Conservation (phyloP, 2,113 vertebrate species). For the Cottus gobio region DNA sequence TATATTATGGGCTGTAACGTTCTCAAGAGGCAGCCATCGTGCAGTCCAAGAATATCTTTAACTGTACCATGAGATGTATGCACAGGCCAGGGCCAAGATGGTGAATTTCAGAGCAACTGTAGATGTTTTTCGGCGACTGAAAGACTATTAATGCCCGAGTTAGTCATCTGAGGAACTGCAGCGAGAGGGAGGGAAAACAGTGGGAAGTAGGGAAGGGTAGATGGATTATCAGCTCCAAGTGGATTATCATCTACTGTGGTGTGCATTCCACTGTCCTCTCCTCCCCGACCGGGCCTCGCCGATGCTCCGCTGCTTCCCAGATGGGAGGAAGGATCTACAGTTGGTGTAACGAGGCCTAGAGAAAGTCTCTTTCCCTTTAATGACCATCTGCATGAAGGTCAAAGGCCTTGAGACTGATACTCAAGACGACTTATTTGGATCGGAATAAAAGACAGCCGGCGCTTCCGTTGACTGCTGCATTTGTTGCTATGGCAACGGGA, state of each 20-base stretch:
- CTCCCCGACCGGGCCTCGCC: conserved; percentile 38
- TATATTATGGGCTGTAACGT: conserved; percentile 34
- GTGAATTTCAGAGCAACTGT: conserved; percentile 68
- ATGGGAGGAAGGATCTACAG: conserved; percentile 23
- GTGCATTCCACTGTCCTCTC: conserved; percentile 72
- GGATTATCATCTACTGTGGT: conserved; percentile 80
- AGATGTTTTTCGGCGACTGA: conserved; percentile 62
- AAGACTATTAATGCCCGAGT: conserved; percentile 69
- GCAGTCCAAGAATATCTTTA: conserved; percentile 54
- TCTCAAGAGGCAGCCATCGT: conserved; percentile 41
- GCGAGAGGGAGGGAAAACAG: conserved; percentile 70
- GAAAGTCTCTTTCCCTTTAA: background rate
- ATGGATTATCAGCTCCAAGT: conserved; percentile 79
- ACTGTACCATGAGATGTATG: conserved; percentile 35
- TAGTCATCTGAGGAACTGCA: conserved; percentile 69
- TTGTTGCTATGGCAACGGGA: conserved; percentile 33
- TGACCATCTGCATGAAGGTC: conserved; percentile 27
- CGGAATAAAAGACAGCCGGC: conserved; percentile 2
- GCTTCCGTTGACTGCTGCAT: conserved; percentile 6
- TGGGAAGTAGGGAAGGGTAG: conserved; percentile 71
- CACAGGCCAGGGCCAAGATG: conserved; percentile 6
- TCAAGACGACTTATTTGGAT: conserved; percentile 12
- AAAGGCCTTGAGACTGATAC: conserved; percentile 25
- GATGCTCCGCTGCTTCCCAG: conserved; percentile 35
- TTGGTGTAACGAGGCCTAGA: background rate